Base-by-base conservation (phyloP, 2,888 invertebrate genomes). In the Acleris sparsana region DNA sequence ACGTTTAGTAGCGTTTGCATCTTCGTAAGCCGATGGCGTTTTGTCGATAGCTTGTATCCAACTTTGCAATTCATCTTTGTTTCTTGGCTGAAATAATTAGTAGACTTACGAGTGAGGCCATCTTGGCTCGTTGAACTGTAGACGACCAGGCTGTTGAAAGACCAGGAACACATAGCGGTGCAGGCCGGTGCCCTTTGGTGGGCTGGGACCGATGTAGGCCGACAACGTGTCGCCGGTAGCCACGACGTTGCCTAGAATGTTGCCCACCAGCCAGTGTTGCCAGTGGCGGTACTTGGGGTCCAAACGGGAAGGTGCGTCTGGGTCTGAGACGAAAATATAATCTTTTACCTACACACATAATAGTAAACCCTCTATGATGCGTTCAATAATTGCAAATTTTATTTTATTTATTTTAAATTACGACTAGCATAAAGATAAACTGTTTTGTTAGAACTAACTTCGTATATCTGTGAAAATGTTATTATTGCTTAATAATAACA, bases 191-290 rank as follows among this genome's bases (percentile, higher is more conserved):
- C 87, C 95, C 72, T 95, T 87, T 20, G 97, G 97, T 0, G 98
- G 98, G 18, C 97, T 97, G 11, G 98, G 95, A 48, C 98, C 98
- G 43, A 97, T 85, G 86, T 97, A 99, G 5, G 94, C 95, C 0
- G 96, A 94, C 0, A 98, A 89, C 0, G 93, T 93, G 63, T 97
- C 96, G 6, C 98, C 98, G 3, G 93, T 89, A 0, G 82, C 76
- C 2, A 98, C 81, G 72, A 96, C 92, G 71, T 80, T 86, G 13
- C 96, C 97, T 17, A 96, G 96, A 72, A 99, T 95, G 80, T 98
- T 98, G 25, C 94, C 96, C 0, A 98, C 96, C 5, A 98, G 85
- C 98, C 98, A 98, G 86, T 98, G 98, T 78, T 96, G 96, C 95
- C 96, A 97, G 86, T 98, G 98, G 44, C 97, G 94, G 83, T 94